These are phyloP conservation scores for Metallyticus violacea DNA, from an alignment of 2,888 invertebrate species.

Conservation along the genomic window DNA sequence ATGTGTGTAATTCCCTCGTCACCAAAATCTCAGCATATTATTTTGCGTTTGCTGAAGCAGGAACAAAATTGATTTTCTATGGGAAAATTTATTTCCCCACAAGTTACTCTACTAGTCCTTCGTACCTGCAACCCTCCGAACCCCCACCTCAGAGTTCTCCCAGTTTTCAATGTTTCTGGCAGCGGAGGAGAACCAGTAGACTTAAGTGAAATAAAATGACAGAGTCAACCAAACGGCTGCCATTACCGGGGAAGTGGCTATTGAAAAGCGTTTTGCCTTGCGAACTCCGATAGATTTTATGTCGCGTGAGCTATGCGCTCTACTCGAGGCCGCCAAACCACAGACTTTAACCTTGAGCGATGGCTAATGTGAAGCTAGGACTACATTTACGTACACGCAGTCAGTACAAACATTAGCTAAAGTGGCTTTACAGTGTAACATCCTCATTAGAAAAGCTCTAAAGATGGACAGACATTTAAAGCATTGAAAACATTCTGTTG, in stretches of 20 bases:
- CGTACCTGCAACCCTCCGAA: neutral
- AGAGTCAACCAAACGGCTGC: neutral
- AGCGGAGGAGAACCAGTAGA: neutral
- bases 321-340: too few species aligned
- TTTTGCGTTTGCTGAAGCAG: neutral
- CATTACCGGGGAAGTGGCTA: neutral
- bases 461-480: too few species aligned
- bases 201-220: conserved; percentile 3
- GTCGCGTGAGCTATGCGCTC: neutral
- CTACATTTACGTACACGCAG: neutral
- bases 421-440: too few species aligned
- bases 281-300: neutral
- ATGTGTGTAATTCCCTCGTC: neutral
- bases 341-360: neutral
- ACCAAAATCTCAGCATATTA: neutral
- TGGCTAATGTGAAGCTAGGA: neutral
- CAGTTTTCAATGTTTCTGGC: neutral
- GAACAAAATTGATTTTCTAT: neutral
- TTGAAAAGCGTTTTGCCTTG: conserved; percentile 10
- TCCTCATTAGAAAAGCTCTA: too few species aligned
- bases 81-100: neutral
- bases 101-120: neutral
- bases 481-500: too few species aligned
- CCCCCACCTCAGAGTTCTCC: neutral
- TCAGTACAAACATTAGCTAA: neutral